Percentiles rank a stretch among this genome's conserved stretches.
Evolutionary conservation across 1,140 invertebrate genomes (phyloP).

Genomic region (Saccostrea echinata): DNA sequence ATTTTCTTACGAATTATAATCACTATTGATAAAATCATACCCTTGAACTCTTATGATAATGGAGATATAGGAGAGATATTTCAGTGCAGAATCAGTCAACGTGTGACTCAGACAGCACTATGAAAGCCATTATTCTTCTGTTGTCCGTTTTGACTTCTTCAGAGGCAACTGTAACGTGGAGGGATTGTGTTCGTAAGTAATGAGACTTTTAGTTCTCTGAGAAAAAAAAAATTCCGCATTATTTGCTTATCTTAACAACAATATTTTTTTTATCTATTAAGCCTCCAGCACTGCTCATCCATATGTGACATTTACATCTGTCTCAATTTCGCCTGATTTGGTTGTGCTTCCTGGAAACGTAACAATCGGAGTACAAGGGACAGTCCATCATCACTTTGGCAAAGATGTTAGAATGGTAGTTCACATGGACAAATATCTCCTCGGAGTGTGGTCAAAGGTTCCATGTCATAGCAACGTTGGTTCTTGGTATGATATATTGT

Average conservation of each 20-base stretch:
- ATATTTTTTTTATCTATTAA: too few relatives aligned
- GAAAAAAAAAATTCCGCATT: too few relatives aligned
- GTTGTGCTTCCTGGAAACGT: background rate
- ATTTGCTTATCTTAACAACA: too few relatives aligned
- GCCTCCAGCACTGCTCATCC: background rate
- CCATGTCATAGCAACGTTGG: background rate
- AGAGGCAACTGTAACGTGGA: background rate
- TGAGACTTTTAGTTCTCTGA: too few relatives aligned
- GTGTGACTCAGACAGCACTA: background rate
- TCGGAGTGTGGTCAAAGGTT: background rate
- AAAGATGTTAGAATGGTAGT: slow-evolving; percentile 10
- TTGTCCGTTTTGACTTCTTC: background rate
- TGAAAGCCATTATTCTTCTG: background rate
- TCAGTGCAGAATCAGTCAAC: background rate
- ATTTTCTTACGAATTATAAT: background rate
- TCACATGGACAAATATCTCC: background rate
- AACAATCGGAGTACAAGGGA: background rate
- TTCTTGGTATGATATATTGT: background rate
- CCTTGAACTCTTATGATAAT: background rate
- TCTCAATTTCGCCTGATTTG: background rate
- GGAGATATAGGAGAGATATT: background rate
- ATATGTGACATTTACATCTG: background rate
- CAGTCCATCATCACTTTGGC: background rate
- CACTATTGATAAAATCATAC: background rate
- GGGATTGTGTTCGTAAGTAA: background rate